Evolutionary conservation across 2,113 vertebrate species (phyloP).

Genomic region (Emydura subglobosa): DNA sequence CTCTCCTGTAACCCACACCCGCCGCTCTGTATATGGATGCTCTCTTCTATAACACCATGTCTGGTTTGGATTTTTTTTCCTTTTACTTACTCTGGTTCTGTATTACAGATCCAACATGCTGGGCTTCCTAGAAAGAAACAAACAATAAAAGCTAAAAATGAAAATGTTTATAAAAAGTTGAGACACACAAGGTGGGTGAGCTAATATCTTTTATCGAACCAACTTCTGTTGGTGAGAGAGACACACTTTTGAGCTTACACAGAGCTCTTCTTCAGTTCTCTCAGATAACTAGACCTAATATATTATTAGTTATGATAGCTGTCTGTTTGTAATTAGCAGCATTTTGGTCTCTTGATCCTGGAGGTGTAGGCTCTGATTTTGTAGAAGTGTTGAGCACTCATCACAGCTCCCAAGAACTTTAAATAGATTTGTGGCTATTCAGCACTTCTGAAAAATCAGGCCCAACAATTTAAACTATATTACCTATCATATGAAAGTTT

Average conservation of each 20-base stretch:
- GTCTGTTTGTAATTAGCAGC: neutral
- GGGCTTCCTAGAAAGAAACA: constrained; percentile 82
- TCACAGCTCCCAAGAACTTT: neutral
- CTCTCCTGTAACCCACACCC: neutral
- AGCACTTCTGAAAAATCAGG: neutral
- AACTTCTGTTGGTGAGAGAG: neutral
- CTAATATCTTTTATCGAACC: neutral
- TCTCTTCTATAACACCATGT: neutral
- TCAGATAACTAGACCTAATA: neutral
- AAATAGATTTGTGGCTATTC: neutral
- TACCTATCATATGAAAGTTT: neutral
- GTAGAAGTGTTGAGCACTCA: neutral
- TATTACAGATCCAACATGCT: constrained; percentile 75
- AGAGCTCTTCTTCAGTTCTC: neutral
- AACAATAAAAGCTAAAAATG: constrained; percentile 4
- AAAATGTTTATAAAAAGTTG: neutral
- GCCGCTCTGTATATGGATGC: neutral
- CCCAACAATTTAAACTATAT: neutral
- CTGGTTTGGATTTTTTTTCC: neutral
- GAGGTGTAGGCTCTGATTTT: neutral
- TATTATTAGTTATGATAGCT: neutral
- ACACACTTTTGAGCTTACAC: neutral
- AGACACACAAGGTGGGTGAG: neutral
- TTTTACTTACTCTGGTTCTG: constrained; percentile 89
- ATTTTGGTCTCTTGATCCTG: fast-evolving